Percentiles rank a stretch among this genome's conserved stretches.
Evolutionary conservation across 2,113 vertebrate genomes (phyloP).

Genomic region (Scartelaos histophorus): DNA sequence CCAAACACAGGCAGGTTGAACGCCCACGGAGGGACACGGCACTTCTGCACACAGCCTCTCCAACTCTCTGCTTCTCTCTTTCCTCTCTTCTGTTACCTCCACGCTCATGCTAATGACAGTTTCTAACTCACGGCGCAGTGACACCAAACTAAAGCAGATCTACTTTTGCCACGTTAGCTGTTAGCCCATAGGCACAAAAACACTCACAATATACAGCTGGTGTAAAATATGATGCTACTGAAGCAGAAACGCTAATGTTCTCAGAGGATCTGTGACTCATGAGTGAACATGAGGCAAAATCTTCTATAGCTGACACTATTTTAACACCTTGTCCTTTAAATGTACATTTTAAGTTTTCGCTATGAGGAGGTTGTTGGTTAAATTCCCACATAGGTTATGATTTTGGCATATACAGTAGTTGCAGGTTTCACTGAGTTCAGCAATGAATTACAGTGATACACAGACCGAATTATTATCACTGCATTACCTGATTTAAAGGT

Average conservation of each 20-base stretch:
- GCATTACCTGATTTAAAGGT: too few species aligned
- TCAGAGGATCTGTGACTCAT: background rate
- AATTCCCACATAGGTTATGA: too few species aligned
- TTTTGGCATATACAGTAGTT: too few species aligned
- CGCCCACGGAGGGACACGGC: conserved; percentile 62
- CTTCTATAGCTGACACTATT: too few species aligned
- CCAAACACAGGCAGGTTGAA: conserved; percentile 75
- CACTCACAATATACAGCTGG: background rate
- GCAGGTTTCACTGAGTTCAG: too few species aligned
- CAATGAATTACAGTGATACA: too few species aligned
- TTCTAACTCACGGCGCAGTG: background rate
- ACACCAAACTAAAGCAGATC: background rate
- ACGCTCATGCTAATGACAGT: conserved; percentile 23
- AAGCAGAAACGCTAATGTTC: background rate
- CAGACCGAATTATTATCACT: too few species aligned
- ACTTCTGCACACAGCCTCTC: conserved; percentile 52
- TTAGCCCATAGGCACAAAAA: background rate
- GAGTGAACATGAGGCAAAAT: background rate
- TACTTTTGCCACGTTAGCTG: background rate
- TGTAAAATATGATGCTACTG: too few species aligned
- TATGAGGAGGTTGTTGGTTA: too few species aligned
- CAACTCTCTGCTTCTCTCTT: conserved; percentile 15
- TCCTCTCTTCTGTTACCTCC: conserved; percentile 3
- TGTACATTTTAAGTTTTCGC: too few species aligned
- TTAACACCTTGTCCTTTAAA: too few species aligned